Percentiles rank a stretch among this genome's conserved stretches.
phyloP scores from a whole-genome alignment of 2,797 vertebrate species.

The Champsocephalus esox region DNA sequence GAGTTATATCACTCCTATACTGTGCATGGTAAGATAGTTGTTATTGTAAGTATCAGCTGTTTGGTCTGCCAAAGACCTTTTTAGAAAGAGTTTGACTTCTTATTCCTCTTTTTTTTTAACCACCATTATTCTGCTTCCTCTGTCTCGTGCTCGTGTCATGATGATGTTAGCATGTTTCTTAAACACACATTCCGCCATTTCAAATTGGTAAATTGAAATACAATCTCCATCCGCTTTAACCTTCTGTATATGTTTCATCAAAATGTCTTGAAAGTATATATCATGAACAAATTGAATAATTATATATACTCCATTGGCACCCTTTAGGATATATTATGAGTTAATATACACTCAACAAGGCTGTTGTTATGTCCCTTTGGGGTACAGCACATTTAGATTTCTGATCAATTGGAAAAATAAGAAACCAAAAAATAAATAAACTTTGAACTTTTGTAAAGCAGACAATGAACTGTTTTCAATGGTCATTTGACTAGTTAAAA shows the following conservation, averaged over 20 bases:
- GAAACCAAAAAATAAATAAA: no score
- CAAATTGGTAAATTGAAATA: neutral
- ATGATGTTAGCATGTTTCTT: neutral
- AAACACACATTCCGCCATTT: neutral
- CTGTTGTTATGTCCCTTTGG: neutral
- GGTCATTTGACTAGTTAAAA: no score
- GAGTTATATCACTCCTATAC: conserved; percentile 92
- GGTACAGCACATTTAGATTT: neutral
- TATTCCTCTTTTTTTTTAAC: conserved; percentile 17
- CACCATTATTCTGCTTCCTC: conserved; percentile 10
- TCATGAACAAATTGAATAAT: neutral
- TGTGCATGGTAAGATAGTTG: conserved; percentile 89
- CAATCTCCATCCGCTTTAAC: neutral
- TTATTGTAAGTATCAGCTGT: neutral
- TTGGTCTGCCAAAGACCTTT: no score
- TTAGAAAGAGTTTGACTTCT: neutral
- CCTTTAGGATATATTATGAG: neutral
- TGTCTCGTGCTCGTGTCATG: neutral
- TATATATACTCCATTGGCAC: neutral
- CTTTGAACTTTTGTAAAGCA: no score
- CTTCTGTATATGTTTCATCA: neutral
- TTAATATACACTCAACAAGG: no score
- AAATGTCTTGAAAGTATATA: neutral
- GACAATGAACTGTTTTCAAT: no score
- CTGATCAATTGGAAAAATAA: no score